phyloP scores from a whole-genome alignment of 2,797 vertebrate species.

The Danio aesculapii region DNA sequence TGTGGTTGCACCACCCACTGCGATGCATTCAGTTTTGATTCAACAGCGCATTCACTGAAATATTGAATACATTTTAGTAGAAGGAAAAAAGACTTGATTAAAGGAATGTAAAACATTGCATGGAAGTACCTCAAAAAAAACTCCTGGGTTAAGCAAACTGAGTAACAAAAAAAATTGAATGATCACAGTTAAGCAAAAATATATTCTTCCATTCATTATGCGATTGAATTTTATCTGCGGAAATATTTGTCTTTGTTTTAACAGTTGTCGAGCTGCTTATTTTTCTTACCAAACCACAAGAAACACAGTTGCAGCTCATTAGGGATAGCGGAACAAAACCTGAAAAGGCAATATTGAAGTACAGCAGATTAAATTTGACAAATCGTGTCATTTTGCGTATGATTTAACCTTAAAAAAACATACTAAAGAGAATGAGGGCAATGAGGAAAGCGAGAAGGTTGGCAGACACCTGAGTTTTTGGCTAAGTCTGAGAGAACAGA shows the following conservation, averaged over 20 bases:
- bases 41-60: conserved; percentile 12
- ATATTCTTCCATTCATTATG: conserved; percentile 14
- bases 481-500: neutral
- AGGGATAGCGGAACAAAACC: conserved; percentile 32
- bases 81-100: neutral
- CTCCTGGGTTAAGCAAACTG: neutral
- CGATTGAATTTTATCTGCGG: neutral
- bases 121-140: neutral
- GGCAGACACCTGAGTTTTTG: conserved; percentile 36
- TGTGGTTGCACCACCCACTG: conserved; percentile 12
- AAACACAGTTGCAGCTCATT: conserved; percentile 39
- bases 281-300: conserved; percentile 41
- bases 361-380: neutral
- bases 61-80: neutral
- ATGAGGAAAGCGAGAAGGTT: conserved; percentile 34
- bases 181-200: neutral
- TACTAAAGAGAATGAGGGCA: conserved; percentile 36
- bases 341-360: neutral
- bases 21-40: conserved; percentile 16
- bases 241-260: conserved; percentile 46
- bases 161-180: neutral
- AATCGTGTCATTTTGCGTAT: conserved; percentile 16
- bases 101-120: conserved; percentile 12
- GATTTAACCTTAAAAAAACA: conserved; percentile 35
- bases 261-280: conserved; percentile 37